Evolutionary conservation across 2,888 invertebrate genomes (phyloP).

Genomic region (Ophion ventricosus): DNA sequence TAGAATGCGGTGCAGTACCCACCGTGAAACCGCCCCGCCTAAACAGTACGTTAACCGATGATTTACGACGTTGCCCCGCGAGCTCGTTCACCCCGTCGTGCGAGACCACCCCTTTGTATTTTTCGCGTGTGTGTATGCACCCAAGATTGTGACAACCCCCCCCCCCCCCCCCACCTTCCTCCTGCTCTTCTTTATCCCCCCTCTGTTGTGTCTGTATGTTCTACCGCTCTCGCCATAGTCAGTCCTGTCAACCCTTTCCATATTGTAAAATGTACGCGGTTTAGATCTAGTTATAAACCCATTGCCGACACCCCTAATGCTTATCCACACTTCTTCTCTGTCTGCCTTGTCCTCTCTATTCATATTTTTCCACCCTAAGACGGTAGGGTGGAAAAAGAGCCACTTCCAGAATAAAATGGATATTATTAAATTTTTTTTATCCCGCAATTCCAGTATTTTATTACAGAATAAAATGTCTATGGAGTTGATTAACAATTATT

Average conservation of each 20-base stretch:
- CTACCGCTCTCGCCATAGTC: conserved; percentile 38
- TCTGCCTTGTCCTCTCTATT: conserved; percentile 5
- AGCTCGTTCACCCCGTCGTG: conserved; percentile 52
- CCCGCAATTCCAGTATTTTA: too few species aligned
- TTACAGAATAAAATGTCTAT: too few species aligned
- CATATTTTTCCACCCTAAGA: conserved; percentile 27
- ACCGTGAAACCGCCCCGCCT: conserved; percentile 83
- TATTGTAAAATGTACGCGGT: conserved; percentile 56
- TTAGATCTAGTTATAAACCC: conserved; percentile 72
- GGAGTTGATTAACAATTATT: too few species aligned
- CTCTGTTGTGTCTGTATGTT: not conserved
- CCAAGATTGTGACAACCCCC: conserved; percentile 30
- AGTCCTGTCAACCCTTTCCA: conserved; percentile 61
- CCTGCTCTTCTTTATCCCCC: not conserved
- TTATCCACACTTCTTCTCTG: conserved; percentile 73
- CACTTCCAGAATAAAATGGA: conserved; percentile 63
- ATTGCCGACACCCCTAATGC: conserved; percentile 72
- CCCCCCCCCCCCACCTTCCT: conserved; percentile 29
- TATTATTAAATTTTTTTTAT: too few species aligned
- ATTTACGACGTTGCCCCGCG: conserved; percentile 78
- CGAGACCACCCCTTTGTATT: conserved; percentile 49
- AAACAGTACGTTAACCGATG: conserved; percentile 83
- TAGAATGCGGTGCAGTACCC: conserved; percentile 78
- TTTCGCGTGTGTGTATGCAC: conserved; percentile 9
- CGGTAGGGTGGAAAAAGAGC: conserved; percentile 15